Conservation (phyloP, 2,888 invertebrate genomes). For the Chouioia cunea region DNA sequence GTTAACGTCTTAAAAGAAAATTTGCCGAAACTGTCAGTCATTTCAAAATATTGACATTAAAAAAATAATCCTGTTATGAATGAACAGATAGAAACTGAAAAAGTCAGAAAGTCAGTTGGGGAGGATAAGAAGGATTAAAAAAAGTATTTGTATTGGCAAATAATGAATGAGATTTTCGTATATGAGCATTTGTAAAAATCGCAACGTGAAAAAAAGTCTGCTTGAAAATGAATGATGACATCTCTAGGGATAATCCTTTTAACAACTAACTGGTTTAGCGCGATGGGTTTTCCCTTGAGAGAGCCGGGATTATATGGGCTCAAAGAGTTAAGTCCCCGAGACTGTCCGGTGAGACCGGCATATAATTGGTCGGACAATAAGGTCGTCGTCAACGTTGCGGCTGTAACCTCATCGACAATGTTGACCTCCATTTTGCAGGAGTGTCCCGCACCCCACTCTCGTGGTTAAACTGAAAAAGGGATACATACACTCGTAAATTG, state of each 20-base stretch:
- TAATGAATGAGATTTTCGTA: no score
- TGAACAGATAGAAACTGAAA: no score
- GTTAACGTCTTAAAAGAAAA: no score
- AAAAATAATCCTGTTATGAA: no score
- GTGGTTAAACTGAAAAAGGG: slow-evolving; percentile 31
- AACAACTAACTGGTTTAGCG: not conserved
- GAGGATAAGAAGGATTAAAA: no score
- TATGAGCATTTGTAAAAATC: slow-evolving; percentile 18
- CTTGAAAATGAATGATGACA: slow-evolving; percentile 30
- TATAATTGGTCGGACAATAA: slow-evolving; percentile 49
- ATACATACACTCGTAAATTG: slow-evolving; percentile 39
- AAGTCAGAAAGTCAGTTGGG: no score
- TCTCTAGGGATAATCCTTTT: slow-evolving; percentile 6
- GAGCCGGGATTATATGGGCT: not conserved
- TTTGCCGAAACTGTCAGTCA: no score
- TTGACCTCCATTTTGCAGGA: no score
- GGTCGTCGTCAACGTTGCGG: slow-evolving; percentile 57
- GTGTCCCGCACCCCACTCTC: slow-evolving; percentile 36
- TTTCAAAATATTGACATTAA: no score
- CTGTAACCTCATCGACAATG: no score
- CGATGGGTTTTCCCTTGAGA: slow-evolving; percentile 36
- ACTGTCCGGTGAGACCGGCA: not conserved
- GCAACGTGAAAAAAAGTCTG: slow-evolving; percentile 25
- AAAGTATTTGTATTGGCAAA: no score
- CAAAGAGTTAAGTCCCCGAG: slow-evolving; percentile 31